These are phyloP conservation scores for Myrmophylax atrothorax DNA, from an alignment of 2,113 vertebrate species.

Conservation along the genomic window DNA sequence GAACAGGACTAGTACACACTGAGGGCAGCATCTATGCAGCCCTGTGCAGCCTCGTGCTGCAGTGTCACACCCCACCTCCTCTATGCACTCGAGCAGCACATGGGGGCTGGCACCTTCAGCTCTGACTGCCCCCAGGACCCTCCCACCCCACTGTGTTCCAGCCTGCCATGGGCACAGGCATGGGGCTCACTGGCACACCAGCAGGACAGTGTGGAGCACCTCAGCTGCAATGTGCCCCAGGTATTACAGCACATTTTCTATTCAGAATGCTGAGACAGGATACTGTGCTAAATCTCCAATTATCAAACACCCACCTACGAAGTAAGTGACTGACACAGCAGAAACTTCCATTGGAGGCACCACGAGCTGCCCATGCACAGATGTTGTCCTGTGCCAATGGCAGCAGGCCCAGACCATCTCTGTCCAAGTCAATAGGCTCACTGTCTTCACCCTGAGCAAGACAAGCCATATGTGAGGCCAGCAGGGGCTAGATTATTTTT, in stretches of 20 bases:
- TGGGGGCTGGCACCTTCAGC: background rate
- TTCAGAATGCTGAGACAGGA: background rate
- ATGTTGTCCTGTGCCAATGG: rapidly evolving
- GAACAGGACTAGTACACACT: background rate
- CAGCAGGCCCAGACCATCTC: background rate
- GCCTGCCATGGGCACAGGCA: background rate
- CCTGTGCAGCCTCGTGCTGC: rapidly evolving
- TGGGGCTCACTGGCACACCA: rapidly evolving
- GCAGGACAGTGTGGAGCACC: rapidly evolving
- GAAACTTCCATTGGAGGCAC: background rate
- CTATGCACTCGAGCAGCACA: no score
- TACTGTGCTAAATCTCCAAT: background rate
- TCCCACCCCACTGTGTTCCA: background rate
- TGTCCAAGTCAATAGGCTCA: background rate
- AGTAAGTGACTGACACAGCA: background rate
- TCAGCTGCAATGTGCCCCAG: rapidly evolving
- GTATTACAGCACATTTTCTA: background rate
- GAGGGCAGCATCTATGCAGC: rapidly evolving
- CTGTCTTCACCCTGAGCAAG: background rate
- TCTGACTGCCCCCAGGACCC: background rate
- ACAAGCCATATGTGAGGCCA: background rate
- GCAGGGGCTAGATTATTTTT: background rate
- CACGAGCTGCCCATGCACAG: rapidly evolving
- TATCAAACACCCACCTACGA: rapidly evolving
- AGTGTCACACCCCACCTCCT: rapidly evolving